A percentile compares a stretch with the other conserved stretches of the same genome.
Evolutionary conservation across 2,888 invertebrate genomes (phyloP).

Genomic region (Drosophila kanekoi): DNA sequence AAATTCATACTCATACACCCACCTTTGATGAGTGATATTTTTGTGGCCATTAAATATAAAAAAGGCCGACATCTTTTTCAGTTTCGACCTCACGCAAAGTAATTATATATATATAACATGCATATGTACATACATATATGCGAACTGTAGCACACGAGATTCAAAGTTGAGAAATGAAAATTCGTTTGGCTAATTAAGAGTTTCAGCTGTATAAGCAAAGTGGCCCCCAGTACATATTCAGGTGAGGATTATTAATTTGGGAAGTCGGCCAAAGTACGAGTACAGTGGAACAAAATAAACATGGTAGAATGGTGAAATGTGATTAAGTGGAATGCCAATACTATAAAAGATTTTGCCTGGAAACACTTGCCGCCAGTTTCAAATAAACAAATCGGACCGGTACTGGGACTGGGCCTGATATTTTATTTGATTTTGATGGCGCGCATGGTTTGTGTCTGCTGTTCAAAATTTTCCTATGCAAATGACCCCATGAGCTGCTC

Average conservation of each 20-base stretch:
- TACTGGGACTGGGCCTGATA: constrained; percentile 26
- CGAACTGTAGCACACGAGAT: constrained; percentile 29
- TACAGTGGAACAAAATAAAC: constrained; percentile 34
- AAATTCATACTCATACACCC: constrained; percentile 26
- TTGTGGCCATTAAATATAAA: constrained; percentile 59
- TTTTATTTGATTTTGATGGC: constrained; percentile 55
- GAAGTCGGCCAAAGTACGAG: constrained; percentile 61
- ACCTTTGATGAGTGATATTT: constrained; percentile 54
- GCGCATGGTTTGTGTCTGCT: constrained; percentile 52
- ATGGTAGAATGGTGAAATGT: constrained; percentile 10
- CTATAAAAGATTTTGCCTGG: constrained; percentile 17
- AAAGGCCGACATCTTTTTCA: constrained; percentile 54
- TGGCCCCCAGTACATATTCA: constrained; percentile 39
- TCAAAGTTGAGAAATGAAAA: constrained; percentile 51
- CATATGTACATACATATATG: constrained; percentile 4
- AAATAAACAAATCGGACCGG: constrained; percentile 55
- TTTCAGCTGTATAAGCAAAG: constrained; percentile 60
- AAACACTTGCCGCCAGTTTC: constrained; percentile 7
- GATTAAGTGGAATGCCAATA: constrained; percentile 52
- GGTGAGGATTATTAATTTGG: constrained; percentile 75
- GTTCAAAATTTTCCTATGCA: constrained; percentile 34
- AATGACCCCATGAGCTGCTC: constrained; percentile 29
- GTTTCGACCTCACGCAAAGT: constrained; percentile 46
- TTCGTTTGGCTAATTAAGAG: constrained; percentile 61
- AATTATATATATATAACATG: not conserved